Conservation (phyloP, 2,888 invertebrate species). For the Sialis lutaria region DNA sequence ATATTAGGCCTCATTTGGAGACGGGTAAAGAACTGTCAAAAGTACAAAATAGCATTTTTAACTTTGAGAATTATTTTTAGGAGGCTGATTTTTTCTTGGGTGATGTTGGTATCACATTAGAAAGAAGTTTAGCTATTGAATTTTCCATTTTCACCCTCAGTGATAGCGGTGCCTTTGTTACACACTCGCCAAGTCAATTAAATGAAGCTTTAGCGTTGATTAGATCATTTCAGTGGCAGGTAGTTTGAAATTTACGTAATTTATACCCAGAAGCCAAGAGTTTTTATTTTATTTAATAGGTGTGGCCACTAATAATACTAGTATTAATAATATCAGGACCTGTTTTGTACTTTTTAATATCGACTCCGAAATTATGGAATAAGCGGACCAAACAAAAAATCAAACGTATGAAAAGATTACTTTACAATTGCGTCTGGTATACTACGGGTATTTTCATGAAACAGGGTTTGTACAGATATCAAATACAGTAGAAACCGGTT, state of each 20-base stretch:
- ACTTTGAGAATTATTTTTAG: conserved; percentile 21
- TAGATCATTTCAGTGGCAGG: conserved; percentile 56
- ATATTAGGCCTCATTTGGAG: conserved; percentile 53
- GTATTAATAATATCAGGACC: conserved; percentile 50
- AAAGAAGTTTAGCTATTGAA: conserved; percentile 51
- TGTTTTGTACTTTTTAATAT: conserved; percentile 47
- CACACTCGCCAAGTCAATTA: conserved; percentile 52
- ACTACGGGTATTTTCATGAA: conserved; percentile 49
- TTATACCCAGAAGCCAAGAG: not conserved
- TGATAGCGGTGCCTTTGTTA: conserved; percentile 60
- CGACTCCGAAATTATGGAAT: conserved; percentile 38
- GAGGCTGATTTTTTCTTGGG: conserved; percentile 57
- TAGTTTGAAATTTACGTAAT: conserved; percentile 15
- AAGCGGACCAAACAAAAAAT: conserved; percentile 20
- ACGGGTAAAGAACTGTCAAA: conserved; percentile 40
- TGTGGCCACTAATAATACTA: conserved; percentile 52
- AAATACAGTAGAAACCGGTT: no score
- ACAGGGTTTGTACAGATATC: conserved; percentile 36
- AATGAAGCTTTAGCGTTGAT: conserved; percentile 58
- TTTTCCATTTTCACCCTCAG: conserved; percentile 61
- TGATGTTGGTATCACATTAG: conserved; percentile 56
- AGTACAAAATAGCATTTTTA: no score
- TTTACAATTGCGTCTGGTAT: conserved; percentile 54
- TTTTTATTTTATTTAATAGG: conserved; percentile 21
- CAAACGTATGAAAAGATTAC: conserved; percentile 21